Evolutionary conservation across 2,797 vertebrate genomes (phyloP), one percentile per base, ranked within the genome.

Genomic region (Xenopus petersii): DNA sequence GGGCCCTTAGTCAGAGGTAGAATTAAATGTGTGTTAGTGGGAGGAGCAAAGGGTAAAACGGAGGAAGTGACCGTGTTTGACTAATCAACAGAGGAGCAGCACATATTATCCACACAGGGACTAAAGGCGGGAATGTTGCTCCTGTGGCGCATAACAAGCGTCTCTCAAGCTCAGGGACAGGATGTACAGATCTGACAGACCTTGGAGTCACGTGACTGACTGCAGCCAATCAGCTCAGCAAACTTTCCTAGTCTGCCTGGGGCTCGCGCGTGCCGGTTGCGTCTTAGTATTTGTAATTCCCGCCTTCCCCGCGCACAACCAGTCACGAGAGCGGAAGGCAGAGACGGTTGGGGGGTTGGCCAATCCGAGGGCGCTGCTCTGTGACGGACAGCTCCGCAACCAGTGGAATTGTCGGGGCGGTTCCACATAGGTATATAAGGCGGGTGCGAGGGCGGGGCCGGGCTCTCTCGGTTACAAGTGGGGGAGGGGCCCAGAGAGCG

Each of bases 361-460:
- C 48, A 49, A 13, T 10, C 3, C 3, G 10, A 49, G 48, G 10
- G 10, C 48, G 48, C 48, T 13, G 48, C 61, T 70, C 74, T 55
- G 64, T 70, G 73, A 82, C 56, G 69, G 54, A 3, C 63, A 71
- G 75, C 76, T 42, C 11, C 76, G 69, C 75, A 80, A 76, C 55
- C 81, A 77, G 67, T 81, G 83, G 70, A 56, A 58, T 75, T 64
- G 75, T 78, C 78, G 2, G 79, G 75, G 61, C 68, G 73, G 68
- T 15, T 66, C 60, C 69, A 71, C 77, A 11, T 12, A n/a, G 30
- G 48, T 66, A 67, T 66, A 63, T 60, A 64, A 47, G 16, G 42
- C 8, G 47, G 46, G 33, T 46, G 70, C 71, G 70, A 78, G 77
- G 73, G 82, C 67, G n/a, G 26, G 10, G 2, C 76, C 7, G 30